phyloP scores from a whole-genome alignment of 2,888 invertebrate genomes.

The Dolichopus griseipennis region DNA sequence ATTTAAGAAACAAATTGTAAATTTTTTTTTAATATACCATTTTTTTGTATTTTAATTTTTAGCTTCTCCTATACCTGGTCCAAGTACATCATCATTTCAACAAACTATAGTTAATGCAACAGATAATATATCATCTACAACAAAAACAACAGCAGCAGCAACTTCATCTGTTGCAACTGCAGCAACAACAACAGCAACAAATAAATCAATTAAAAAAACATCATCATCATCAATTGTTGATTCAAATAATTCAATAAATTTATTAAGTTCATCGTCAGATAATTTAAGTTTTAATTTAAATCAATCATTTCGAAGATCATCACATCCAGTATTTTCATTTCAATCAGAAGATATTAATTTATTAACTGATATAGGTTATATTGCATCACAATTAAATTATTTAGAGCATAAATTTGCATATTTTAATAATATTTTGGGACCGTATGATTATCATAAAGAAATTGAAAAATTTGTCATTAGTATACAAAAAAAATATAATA shows the following conservation, averaged over 20 bases:
- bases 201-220: neutral
- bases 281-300: neutral
- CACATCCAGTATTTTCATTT: constrained; percentile 2
- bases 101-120: neutral
- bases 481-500: neutral
- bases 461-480: neutral
- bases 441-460: constrained; percentile 7
- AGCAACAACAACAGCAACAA: neutral
- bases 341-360: constrained; percentile 34
- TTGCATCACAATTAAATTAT: constrained; percentile 39
- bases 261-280: neutral
- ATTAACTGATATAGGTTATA: constrained; percentile 40
- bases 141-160: neutral
- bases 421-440: constrained; percentile 24
- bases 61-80: neutral
- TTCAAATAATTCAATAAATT: constrained; percentile 7
- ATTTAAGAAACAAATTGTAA: too few species aligned
- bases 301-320: neutral
- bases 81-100: neutral
- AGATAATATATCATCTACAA: neutral
- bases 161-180: neutral
- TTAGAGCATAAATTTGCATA: constrained; percentile 37
- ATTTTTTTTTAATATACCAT: neutral
- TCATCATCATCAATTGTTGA: neutral
- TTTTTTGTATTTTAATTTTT: neutral